A percentile compares a stretch with the other conserved stretches of the same genome.
Evolutionary conservation across 2,797 vertebrate species (phyloP).

Genomic region (Huso huso): DNA sequence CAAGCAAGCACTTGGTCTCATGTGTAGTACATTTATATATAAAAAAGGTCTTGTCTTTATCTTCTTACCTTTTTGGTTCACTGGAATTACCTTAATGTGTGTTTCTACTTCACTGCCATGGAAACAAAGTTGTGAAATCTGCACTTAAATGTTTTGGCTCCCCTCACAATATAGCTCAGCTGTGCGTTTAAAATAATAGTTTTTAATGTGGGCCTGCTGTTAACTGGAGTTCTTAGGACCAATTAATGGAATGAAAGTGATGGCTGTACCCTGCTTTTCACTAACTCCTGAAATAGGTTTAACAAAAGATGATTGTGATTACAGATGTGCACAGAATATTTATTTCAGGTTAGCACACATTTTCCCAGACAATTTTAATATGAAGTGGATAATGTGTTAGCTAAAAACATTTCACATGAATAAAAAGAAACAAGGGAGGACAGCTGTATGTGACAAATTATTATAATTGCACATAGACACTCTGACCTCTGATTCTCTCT

Average conservation of each 20-base stretch:
- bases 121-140: background rate
- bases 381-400: too few species aligned
- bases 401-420: too few species aligned
- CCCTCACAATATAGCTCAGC: background rate
- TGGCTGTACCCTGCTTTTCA: slow-evolving; percentile 3
- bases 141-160: slow-evolving; percentile 1
- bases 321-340: background rate
- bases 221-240: background rate
- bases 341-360: background rate
- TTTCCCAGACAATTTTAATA: too few species aligned
- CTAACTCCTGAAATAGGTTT: background rate
- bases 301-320: background rate
- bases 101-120: background rate
- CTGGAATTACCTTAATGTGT: too few species aligned
- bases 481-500: background rate
- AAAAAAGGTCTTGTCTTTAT: too few species aligned
- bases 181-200: slow-evolving; percentile 4
- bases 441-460: too few species aligned
- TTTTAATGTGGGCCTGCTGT: slow-evolving; percentile 9
- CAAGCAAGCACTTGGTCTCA: too few species aligned
- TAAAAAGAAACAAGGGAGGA: too few species aligned
- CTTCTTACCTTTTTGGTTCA: too few species aligned
- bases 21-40: too few species aligned
- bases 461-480: too few species aligned
- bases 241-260: slow-evolving; percentile 7